Conservation (phyloP, 1,140 invertebrate genomes). For the Zophobas atratus region DNA sequence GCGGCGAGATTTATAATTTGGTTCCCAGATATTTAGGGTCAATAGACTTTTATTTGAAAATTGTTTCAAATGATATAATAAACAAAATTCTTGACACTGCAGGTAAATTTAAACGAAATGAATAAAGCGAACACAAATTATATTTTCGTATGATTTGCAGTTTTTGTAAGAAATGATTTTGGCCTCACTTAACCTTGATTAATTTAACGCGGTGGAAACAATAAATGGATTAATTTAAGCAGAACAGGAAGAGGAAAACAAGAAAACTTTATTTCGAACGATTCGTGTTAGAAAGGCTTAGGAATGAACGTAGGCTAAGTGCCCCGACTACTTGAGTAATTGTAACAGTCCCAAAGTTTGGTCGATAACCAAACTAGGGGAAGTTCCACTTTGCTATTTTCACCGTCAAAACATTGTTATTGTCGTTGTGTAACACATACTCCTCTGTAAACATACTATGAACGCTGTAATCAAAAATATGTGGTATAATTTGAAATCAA, state of each 20-base stretch:
- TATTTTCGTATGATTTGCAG: not conserved
- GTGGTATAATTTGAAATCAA: too few relatives aligned
- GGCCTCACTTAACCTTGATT: conserved; percentile 9
- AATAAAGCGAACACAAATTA: not conserved
- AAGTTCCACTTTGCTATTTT: not conserved
- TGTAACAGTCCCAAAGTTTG: not conserved
- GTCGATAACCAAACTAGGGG: conserved; percentile 1
- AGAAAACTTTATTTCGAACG: conserved; percentile 32
- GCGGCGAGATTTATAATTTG: too few relatives aligned
- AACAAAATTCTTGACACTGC: too few relatives aligned
- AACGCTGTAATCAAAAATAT: too few relatives aligned
- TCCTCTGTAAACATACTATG: too few relatives aligned
- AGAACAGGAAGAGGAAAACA: conserved; percentile 13
- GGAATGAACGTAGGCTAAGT: conserved; percentile 1
- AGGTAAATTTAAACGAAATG: not conserved
- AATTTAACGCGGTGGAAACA: conserved; percentile 14
- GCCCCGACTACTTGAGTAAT: conserved; percentile 6
- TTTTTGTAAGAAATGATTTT: conserved; percentile 14
- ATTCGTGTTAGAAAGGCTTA: conserved; percentile 6
- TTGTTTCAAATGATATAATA: too few relatives aligned
- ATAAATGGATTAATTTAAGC: conserved; percentile 27
- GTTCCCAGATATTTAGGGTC: too few relatives aligned
- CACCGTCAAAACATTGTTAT: too few relatives aligned
- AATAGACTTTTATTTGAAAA: too few relatives aligned
- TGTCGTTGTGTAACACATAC: too few relatives aligned